These are phyloP conservation scores for Galaxias olidus DNA, from an alignment of 2,797 vertebrate species.

Conservation along the genomic window DNA sequence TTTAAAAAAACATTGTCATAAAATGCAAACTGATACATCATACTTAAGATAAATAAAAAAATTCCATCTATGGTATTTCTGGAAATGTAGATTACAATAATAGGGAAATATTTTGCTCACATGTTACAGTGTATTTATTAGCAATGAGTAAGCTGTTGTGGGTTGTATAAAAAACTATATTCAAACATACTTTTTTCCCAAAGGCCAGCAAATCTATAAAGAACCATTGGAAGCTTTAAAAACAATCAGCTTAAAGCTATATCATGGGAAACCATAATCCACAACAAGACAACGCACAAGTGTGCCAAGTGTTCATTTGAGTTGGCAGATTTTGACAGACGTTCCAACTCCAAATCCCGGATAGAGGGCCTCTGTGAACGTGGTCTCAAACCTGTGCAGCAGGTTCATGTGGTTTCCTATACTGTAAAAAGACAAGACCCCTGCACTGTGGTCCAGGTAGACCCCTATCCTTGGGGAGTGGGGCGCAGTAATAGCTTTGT, in stretches of 20 bases:
- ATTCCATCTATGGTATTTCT: no score
- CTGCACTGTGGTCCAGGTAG: slow-evolving; percentile 78
- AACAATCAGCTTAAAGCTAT: no score
- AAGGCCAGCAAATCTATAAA: no score
- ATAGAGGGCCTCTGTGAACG: slow-evolving; percentile 76
- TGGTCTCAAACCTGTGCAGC: slow-evolving; percentile 79
- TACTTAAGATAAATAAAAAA: slow-evolving; percentile 43
- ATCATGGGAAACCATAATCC: no score
- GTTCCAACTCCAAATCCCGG: slow-evolving; percentile 83
- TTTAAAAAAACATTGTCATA: slow-evolving; percentile 55
- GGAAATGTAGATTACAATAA: no score
- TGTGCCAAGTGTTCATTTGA: slow-evolving; percentile 65
- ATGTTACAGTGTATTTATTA: no score
- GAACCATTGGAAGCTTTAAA: no score
- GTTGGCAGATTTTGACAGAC: slow-evolving; percentile 79
- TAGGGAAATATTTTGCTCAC: no score
- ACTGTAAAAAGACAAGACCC: slow-evolving; percentile 79
- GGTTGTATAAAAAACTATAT: no score
- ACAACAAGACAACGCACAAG: no score
- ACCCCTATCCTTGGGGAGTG: slow-evolving; percentile 80
- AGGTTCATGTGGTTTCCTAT: slow-evolving; percentile 78
- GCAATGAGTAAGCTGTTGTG: no score
- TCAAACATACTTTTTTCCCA: no score
- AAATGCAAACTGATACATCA: slow-evolving; percentile 40
- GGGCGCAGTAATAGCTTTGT: slow-evolving; percentile 69